A percentile compares a stretch with the other conserved stretches of the same genome.
Conservation (phyloP, 1,140 invertebrate genomes). For the Drosophila jambulina region DNA sequence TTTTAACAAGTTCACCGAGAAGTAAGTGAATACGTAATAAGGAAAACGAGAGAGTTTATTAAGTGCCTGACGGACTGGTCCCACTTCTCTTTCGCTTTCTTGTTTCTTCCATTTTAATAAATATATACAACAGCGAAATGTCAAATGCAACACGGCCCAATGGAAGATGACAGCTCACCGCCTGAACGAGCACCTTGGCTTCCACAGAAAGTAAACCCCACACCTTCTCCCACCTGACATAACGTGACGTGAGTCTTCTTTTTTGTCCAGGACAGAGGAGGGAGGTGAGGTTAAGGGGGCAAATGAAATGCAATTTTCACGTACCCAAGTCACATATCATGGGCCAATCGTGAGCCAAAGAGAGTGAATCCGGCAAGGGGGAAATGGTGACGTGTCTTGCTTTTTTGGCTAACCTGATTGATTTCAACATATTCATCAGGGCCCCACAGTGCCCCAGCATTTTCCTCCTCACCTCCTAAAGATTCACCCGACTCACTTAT, state of each 20-base stretch:
- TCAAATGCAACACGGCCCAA: slow-evolving; percentile 35
- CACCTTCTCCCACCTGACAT: slow-evolving; percentile 23
- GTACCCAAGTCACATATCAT: slow-evolving; percentile 67
- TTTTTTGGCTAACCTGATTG: slow-evolving; percentile 70
- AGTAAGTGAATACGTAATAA: slow-evolving; percentile 14
- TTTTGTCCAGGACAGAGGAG: neutral
- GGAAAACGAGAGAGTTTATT: slow-evolving; percentile 22
- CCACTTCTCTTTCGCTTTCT: neutral
- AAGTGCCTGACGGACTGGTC: slow-evolving; percentile 12
- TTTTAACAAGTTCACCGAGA: slow-evolving; percentile 65
- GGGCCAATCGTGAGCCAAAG: slow-evolving; percentile 40
- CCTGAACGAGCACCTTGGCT: slow-evolving; percentile 14
- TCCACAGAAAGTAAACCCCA: slow-evolving; percentile 12
- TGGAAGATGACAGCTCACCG: slow-evolving; percentile 30
- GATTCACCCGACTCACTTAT: slow-evolving; percentile 23
- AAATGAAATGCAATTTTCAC: slow-evolving; percentile 79
- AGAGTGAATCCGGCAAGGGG: neutral
- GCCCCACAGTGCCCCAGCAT: slow-evolving; percentile 7
- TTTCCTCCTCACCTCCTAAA: slow-evolving; percentile 1
- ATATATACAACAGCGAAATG: slow-evolving; percentile 39
- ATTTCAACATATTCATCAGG: slow-evolving; percentile 72
- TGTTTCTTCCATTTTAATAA: slow-evolving; percentile 30
- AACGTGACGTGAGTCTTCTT: slow-evolving; percentile 39
- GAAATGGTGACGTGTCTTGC: slow-evolving; percentile 29
- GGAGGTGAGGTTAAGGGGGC: neutral